Percentiles rank a stretch among this genome's conserved stretches.
Conservation (phyloP, 2,888 invertebrate species). For the Trachelus iudaicus region DNA sequence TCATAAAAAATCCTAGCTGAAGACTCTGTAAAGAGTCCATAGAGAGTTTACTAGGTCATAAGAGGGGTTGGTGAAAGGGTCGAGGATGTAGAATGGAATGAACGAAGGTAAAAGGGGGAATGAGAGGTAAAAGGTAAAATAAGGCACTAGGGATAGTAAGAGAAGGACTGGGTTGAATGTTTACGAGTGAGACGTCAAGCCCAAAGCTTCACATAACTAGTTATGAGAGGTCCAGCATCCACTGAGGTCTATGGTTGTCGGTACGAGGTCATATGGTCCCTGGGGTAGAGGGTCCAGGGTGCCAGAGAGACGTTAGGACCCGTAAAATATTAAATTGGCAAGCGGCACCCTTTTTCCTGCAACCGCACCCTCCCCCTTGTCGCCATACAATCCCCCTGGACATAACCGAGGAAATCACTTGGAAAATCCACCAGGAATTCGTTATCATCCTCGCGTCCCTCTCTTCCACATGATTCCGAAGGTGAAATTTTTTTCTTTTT, state of each 20-base stretch:
- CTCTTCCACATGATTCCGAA: not conserved
- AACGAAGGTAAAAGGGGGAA: conserved; percentile 9
- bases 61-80: not conserved
- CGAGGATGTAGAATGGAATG: not conserved
- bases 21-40: not conserved
- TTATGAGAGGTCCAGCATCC: not conserved
- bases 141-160: not conserved
- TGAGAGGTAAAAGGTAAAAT: conserved; percentile 4
- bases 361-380: not conserved
- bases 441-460: conserved; percentile 36
- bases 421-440: conserved; percentile 56
- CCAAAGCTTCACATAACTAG: not conserved
- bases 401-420: conserved; percentile 54
- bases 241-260: not conserved
- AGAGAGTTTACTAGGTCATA: not conserved
- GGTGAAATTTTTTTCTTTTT: not conserved
- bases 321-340: conserved; percentile 41
- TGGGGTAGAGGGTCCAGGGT: not conserved
- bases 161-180: conserved; percentile 7
- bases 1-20: not conserved
- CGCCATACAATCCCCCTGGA: conserved; percentile 30
- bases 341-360: conserved; percentile 30
- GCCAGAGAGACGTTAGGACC: conserved; percentile 2
- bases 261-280: not conserved
- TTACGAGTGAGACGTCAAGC: not conserved